Percentiles rank a stretch among this genome's conserved stretches.
phyloP scores from a whole-genome alignment of 92 coral and sea anemone species.

The Porites cylindrica region DNA sequence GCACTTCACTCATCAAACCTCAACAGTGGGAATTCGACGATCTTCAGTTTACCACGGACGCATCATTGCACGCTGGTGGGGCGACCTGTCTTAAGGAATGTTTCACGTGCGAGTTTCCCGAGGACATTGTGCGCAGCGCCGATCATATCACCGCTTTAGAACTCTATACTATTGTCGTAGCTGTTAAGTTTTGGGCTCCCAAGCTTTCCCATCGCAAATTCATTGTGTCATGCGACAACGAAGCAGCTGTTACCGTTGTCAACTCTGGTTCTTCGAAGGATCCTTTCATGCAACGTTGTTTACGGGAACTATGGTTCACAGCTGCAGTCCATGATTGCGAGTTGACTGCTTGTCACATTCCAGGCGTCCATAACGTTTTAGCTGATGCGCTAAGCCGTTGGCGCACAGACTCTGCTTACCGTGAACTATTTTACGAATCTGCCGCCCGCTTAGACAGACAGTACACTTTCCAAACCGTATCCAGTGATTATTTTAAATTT shows the following conservation, averaged over 20 bases:
- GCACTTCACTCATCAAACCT: no score
- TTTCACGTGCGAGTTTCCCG: slow-evolving; percentile 8
- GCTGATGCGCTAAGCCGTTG: slow-evolving; percentile 27
- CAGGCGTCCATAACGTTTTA: slow-evolving; percentile 18
- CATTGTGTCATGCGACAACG: slow-evolving; percentile 26
- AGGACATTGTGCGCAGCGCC: not conserved
- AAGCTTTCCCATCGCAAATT: not conserved
- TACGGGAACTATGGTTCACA: slow-evolving; percentile 44
- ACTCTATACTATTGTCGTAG: not conserved
- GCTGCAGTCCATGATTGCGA: slow-evolving; percentile 35
- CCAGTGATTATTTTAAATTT: not conserved
- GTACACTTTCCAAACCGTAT: not conserved
- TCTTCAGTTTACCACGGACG: not conserved
- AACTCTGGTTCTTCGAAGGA: slow-evolving; percentile 19
- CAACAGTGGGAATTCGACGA: no score
- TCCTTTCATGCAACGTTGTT: slow-evolving; percentile 43
- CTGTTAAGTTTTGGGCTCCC: not conserved
- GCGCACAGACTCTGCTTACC: slow-evolving; percentile 11
- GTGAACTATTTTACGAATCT: slow-evolving; percentile 11
- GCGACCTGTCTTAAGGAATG: not conserved
- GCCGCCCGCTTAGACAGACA: not conserved
- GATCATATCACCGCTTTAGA: not conserved
- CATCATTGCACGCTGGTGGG: not conserved
- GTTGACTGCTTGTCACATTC: slow-evolving; percentile 25
- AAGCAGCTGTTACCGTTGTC: slow-evolving; percentile 27